These are phyloP conservation scores for Micrasema minimum DNA, from an alignment of 1,140 invertebrate genomes.

Conservation along the genomic window DNA sequence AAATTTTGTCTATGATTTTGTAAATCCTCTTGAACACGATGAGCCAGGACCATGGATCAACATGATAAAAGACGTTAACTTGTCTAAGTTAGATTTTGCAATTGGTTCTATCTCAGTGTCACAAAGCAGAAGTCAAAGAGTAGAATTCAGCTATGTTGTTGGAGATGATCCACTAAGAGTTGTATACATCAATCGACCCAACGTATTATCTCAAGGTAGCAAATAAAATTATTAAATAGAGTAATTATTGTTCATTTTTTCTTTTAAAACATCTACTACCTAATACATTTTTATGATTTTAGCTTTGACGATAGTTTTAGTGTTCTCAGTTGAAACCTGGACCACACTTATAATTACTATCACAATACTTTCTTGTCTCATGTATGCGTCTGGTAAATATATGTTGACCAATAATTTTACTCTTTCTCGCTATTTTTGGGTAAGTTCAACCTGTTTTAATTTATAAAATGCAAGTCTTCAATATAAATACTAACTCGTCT, in stretches of 20 bases:
- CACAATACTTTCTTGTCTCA: not conserved
- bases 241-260: too few species aligned
- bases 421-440: slow-evolving; percentile 15
- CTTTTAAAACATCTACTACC: not conserved
- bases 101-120: slow-evolving; percentile 42
- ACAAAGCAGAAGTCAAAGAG: slow-evolving; percentile 29
- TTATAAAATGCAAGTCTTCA: too few species aligned
- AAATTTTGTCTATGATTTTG: slow-evolving; percentile 35
- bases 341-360: not conserved
- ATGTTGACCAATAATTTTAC: not conserved
- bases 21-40: slow-evolving; percentile 24
- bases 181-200: slow-evolving; percentile 27
- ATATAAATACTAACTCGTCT: too few species aligned
- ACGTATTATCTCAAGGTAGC: slow-evolving; percentile 37
- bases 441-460: too few species aligned
- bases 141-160: slow-evolving; percentile 29
- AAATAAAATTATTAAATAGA: not conserved
- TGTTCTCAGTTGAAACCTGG: slow-evolving; percentile 9
- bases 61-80: slow-evolving; percentile 39
- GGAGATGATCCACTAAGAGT: slow-evolving; percentile 43
- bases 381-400: not conserved
- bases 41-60: slow-evolving; percentile 39
- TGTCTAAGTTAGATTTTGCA: slow-evolving; percentile 40
- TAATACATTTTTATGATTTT: not conserved
- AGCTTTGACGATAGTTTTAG: slow-evolving; percentile 16